Conservation (phyloP, 2,888 invertebrate species). For the Copidosoma aretas region DNA sequence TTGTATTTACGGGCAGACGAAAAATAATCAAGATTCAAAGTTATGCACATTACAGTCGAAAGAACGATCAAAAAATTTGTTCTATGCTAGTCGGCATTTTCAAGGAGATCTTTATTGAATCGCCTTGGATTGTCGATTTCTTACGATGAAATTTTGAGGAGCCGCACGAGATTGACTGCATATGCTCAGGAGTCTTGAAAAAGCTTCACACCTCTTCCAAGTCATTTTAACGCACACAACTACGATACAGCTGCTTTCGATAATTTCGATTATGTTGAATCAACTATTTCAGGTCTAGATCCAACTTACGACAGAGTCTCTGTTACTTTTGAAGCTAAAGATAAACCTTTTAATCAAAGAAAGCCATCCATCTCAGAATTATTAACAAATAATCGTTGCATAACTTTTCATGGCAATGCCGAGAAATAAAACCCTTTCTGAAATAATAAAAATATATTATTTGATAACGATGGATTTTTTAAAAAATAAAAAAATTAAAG, state of each 20-base stretch:
- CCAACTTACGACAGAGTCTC: conserved; percentile 15
- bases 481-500: conserved; percentile 12
- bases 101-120: not conserved
- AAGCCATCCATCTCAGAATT: not conserved
- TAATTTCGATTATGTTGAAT: conserved; percentile 21
- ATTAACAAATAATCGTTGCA: too few species aligned
- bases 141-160: not conserved
- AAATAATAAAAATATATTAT: not conserved
- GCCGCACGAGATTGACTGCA: too few species aligned
- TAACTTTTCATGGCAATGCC: too few species aligned
- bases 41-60: not conserved
- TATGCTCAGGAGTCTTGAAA: not conserved
- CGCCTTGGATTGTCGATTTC: not conserved
- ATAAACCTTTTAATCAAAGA: not conserved
- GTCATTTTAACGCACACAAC: conserved; percentile 9
- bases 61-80: not conserved
- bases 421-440: too few species aligned
- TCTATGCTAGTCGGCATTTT: not conserved
- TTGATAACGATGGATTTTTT: not conserved
- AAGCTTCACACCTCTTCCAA: conserved; percentile 9
- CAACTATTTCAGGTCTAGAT: conserved; percentile 15
- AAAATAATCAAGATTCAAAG: not conserved
- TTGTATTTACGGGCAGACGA: not conserved
- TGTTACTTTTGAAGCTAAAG: conserved; percentile 14
- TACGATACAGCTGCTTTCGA: conserved; percentile 20